Percentiles rank a stretch among this genome's conserved stretches.
These are phyloP conservation scores for Paradisaea rubra DNA, from an alignment of 2,113 vertebrate genomes.

Conservation along the genomic window DNA sequence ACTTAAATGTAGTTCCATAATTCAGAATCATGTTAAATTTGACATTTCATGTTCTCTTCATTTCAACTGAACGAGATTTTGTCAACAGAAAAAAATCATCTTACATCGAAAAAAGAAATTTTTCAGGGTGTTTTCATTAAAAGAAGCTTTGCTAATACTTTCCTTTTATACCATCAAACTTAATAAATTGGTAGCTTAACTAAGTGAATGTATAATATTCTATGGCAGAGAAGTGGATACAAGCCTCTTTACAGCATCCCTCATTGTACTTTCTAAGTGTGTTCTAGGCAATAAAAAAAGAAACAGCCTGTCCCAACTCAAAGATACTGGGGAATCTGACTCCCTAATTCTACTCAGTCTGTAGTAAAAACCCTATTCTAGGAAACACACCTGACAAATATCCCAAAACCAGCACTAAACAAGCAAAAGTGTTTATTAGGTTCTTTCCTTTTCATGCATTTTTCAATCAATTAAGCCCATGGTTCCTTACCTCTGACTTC, in stretches of 20 bases:
- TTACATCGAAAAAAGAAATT: rapidly evolving
- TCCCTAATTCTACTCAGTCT: background rate
- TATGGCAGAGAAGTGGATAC: background rate
- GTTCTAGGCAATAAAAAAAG: background rate
- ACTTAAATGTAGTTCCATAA: background rate
- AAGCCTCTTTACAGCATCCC: background rate
- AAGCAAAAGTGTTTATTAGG: rapidly evolving
- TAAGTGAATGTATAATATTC: background rate
- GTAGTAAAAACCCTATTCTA: background rate
- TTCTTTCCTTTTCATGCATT: background rate
- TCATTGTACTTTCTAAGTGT: background rate
- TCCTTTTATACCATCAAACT: background rate
- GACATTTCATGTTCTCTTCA: background rate
- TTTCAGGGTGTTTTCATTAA: background rate
- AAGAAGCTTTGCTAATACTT: background rate
- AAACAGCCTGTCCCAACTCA: background rate
- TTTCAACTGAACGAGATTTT: background rate
- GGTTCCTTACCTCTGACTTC: background rate
- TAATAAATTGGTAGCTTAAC: background rate
- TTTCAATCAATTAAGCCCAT: background rate
- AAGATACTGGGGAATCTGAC: background rate
- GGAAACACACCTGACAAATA: background rate
- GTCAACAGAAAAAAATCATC: background rate
- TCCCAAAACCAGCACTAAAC: background rate
- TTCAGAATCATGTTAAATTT: background rate